phyloP scores from a whole-genome alignment of 2,888 invertebrate species.

The Sisyra terminalis region DNA sequence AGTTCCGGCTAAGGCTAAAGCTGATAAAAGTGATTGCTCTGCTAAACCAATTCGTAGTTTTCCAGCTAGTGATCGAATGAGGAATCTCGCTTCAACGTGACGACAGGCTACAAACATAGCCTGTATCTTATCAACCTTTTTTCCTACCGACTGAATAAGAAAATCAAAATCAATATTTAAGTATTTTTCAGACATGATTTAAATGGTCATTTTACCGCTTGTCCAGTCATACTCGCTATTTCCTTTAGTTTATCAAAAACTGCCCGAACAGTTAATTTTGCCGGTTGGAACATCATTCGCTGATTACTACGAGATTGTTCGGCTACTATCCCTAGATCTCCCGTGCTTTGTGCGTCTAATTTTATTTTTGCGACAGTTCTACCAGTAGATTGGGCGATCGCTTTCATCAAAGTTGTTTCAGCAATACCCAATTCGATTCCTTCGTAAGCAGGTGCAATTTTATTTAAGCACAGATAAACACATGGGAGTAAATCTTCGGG shows the following conservation, averaged over 20 bases:
- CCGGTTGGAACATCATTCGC: conserved; percentile 73
- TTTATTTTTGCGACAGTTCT: conserved; percentile 71
- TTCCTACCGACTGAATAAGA: conserved; percentile 43
- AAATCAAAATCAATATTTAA: conserved; percentile 3
- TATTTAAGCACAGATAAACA: conserved; percentile 90
- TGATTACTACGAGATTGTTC: conserved; percentile 73
- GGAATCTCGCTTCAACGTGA: conserved; percentile 70
- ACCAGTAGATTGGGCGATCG: conserved; percentile 80
- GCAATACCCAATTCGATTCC: conserved; percentile 90
- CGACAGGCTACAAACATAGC: conserved; percentile 84
- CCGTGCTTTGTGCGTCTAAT: conserved; percentile 47
- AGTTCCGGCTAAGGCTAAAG: conserved; percentile 74
- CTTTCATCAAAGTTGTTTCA: conserved; percentile 87
- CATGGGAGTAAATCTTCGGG: conserved; percentile 82
- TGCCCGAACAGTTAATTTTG: conserved; percentile 50
- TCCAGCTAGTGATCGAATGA: conserved; percentile 80
- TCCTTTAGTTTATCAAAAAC: conserved; percentile 77
- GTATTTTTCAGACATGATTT: background rate
- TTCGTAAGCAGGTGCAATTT: conserved; percentile 89
- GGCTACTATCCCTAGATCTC: conserved; percentile 85
- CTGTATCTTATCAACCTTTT: conserved; percentile 86
- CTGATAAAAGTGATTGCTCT: conserved; percentile 87
- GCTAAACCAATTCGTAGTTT: conserved; percentile 93
- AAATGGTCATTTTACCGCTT: conserved; percentile 33
- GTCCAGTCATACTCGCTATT: conserved; percentile 73